Base-by-base conservation (phyloP, 2,797 vertebrate genomes). In the Characodon lateralis region DNA sequence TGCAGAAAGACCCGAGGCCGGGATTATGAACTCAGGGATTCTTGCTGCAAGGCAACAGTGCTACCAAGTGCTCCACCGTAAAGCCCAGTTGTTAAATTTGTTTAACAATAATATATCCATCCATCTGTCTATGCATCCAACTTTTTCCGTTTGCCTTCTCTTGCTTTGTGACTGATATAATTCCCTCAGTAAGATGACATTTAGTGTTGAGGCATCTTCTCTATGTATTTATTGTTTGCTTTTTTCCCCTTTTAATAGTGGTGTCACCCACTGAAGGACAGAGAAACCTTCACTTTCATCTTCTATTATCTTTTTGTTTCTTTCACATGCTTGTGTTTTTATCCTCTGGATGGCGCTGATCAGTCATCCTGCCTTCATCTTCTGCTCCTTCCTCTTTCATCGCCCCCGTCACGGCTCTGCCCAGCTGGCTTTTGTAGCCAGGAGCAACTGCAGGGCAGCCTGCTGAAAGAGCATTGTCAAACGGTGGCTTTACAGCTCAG, bases 381-480 rank as follows among this genome's bases (percentile, higher is more conserved):
- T 83, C 76, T 58, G 78, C 80, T 79, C 80, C 85, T 73, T 83
- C 78, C 50, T 82, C 77, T 88, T 89, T 80, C 81, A 80, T 86
- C 74, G 43, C 84, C 81, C 89, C 84, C 69, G 35, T 89, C 89
- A 90, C 89, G 70, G 87, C 82, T 35, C 86, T 85, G 90, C 94
- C 94, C 95, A 96, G 95, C 95, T 96, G 95, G 94, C 93, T 93
- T 84, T 79, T 88, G 92, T 92, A 93, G 95, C 95, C 91, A 76
- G 89, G 91, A 94, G 95, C 92, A 51, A 90, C 85, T 82, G 89
- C 93, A 88, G 91, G 85, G 91, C 93, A 87, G 94, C 93, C 93
- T 93, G 93, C 95, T 95, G 94, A 94, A 95, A 93, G 93, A 94
- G 92, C 91, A 93, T 94, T 94, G 95, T 95, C 92, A 94, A 93